These are phyloP conservation scores for Burhinus oedicnemus DNA, from an alignment of 2,113 vertebrate genomes.

Conservation along the genomic window DNA sequence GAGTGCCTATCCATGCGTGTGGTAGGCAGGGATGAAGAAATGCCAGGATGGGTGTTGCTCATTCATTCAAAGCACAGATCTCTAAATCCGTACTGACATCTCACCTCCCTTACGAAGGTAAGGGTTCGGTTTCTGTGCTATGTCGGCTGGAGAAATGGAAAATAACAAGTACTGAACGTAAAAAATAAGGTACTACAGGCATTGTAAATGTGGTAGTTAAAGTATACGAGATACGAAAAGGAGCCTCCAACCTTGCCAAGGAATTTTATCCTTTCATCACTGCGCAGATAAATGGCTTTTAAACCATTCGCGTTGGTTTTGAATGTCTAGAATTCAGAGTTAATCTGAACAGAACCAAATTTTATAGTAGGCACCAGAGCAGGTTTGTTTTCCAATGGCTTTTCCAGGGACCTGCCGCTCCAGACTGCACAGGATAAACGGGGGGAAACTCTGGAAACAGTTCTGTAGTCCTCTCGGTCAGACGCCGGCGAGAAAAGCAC, in stretches of 20 bases:
- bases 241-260: constrained; percentile 47
- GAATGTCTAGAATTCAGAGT: constrained; percentile 58
- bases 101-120: neutral
- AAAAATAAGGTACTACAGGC: constrained; percentile 32
- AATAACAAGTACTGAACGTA: constrained; percentile 37
- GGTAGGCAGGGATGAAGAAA: neutral
- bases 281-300: constrained; percentile 47
- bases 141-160: constrained; percentile 36
- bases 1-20: neutral
- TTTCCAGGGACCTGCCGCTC: constrained; percentile 33
- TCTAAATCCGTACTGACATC: neutral
- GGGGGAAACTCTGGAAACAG: constrained; percentile 9
- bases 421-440: neutral
- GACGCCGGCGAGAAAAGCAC: neutral
- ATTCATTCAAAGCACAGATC: neutral
- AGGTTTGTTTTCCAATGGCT: constrained; percentile 60
- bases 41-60: neutral
- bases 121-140: neutral
- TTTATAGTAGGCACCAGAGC: constrained; percentile 59
- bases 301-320: neutral
- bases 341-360: constrained; percentile 51
- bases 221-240: constrained; percentile 51
- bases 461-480: neutral
- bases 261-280: constrained; percentile 55
- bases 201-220: constrained; percentile 61